These are phyloP conservation scores for Oryzaephilus surinamensis DNA, from an alignment of 1,140 invertebrate species.

Conservation along the genomic window DNA sequence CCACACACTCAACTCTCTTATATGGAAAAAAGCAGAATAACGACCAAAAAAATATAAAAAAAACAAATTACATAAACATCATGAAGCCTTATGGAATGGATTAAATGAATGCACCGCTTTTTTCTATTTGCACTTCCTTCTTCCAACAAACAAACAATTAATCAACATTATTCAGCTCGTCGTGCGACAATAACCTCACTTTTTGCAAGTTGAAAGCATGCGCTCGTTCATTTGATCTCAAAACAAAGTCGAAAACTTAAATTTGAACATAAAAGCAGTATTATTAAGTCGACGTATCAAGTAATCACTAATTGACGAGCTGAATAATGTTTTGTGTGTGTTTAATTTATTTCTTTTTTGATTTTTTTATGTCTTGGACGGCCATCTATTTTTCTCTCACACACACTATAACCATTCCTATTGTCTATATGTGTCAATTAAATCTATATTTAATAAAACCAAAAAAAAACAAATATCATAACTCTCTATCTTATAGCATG, in stretches of 20 bases:
- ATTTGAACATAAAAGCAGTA: no score
- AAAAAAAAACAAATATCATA: no score
- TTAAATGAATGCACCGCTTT: not conserved
- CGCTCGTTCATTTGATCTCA: no score
- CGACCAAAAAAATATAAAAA: constrained; percentile 3
- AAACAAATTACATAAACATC: not conserved
- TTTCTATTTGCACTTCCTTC: no score
- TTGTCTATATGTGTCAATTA: constrained; percentile 31
- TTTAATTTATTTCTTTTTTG: constrained; percentile 4
- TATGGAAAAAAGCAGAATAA: not conserved
- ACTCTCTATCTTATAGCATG: constrained; percentile 23
- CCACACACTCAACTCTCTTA: constrained; percentile 1
- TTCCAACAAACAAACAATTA: no score
- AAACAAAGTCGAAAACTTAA: no score
- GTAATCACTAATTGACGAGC: no score
- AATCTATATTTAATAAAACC: constrained; percentile 24
- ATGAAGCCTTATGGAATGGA: not conserved
- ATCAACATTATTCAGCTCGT: no score
- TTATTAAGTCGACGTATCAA: no score
- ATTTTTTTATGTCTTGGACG: not conserved
- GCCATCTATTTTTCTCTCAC: not conserved
- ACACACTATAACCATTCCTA: constrained; percentile 8
- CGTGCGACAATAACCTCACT: no score
- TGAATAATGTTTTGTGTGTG: constrained; percentile 7
- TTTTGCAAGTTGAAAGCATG: no score